phyloP scores from a whole-genome alignment of 2,888 invertebrate genomes.

The Oligia fasciuncula region DNA sequence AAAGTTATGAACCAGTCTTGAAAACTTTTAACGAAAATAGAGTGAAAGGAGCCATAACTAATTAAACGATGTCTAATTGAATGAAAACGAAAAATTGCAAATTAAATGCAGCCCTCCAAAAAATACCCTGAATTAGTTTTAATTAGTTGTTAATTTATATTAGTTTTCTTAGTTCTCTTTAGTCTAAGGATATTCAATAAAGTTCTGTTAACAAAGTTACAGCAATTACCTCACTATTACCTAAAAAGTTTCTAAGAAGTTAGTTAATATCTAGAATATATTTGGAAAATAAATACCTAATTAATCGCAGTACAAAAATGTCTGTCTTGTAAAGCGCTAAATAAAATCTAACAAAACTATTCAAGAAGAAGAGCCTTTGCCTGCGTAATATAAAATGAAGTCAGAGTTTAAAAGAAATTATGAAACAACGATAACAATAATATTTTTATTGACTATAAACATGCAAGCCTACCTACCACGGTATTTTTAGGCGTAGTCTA shows the following conservation, averaged over 20 bases:
- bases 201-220: conserved; percentile 4
- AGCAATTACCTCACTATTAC: conserved; percentile 9
- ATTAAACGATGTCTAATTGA: conserved; percentile 6
- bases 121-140: conserved; percentile 24
- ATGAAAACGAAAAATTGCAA: conserved; percentile 15
- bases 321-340: neutral
- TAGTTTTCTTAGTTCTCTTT: conserved; percentile 21
- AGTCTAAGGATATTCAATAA: neutral
- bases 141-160: conserved; percentile 31
- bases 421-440: neutral
- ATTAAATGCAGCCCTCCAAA: conserved; percentile 16
- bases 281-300: neutral
- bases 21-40: neutral
- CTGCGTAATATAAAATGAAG: neutral
- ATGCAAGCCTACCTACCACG: neutral
- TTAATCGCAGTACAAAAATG: neutral
- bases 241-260: conserved; percentile 5
- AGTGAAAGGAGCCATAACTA: conserved; percentile 3
- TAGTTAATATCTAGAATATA: neutral
- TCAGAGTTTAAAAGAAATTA: neutral
- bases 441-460: neutral
- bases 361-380: neutral
- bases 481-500: too few relatives aligned
- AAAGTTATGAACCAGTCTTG: neutral
- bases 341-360: conserved; percentile 20